Evolutionary conservation across 1,140 invertebrate species (phyloP).

Genomic region (Phenacoccus solenopsis): DNA sequence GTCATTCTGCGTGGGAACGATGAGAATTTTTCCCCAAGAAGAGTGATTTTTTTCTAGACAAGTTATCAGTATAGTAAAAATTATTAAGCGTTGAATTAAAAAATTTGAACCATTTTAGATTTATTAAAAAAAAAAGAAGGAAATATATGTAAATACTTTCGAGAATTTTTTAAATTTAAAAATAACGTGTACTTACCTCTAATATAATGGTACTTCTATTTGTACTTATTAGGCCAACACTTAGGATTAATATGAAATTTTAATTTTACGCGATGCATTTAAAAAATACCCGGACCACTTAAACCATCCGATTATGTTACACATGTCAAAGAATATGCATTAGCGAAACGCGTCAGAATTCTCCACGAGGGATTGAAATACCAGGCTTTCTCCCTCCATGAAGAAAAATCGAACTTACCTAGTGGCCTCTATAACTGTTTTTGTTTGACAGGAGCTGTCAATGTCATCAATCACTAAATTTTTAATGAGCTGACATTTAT

Average conservation of each 20-base stretch:
- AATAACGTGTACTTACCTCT: too few species aligned
- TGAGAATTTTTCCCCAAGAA: too few species aligned
- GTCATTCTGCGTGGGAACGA: too few species aligned
- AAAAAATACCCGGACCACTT: background rate
- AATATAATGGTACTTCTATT: too few species aligned
- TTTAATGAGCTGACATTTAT: background rate
- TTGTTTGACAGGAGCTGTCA: conserved; percentile 11
- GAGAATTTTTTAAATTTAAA: too few species aligned
- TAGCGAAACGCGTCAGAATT: background rate
- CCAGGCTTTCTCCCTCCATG: background rate
- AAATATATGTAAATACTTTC: too few species aligned
- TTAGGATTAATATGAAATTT: background rate
- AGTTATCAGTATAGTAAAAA: too few species aligned
- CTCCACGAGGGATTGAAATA: background rate
- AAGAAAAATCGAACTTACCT: conserved; percentile 10
- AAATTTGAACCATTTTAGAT: too few species aligned
- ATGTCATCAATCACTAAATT: conserved; percentile 16
- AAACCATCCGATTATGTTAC: background rate
- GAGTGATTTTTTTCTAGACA: too few species aligned
- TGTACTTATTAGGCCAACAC: too few species aligned
- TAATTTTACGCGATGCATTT: background rate
- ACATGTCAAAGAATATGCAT: background rate
- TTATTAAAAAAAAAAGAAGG: too few species aligned
- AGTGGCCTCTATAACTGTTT: conserved; percentile 8
- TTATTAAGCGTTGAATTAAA: too few species aligned